Base-by-base conservation (phyloP, 30 jellyfish, hydroid and myxozoan species). In the Aurelia aurita region DNA sequence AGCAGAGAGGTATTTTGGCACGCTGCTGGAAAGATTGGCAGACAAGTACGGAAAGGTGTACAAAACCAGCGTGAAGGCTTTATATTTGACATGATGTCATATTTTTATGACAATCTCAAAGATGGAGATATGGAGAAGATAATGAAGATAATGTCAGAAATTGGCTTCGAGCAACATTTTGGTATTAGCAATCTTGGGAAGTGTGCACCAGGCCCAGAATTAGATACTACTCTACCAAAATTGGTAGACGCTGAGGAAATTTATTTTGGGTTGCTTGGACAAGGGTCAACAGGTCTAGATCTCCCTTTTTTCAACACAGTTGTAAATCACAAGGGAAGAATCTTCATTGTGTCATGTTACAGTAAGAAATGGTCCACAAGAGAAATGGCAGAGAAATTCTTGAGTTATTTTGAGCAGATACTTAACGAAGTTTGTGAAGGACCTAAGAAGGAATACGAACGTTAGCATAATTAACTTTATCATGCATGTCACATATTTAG, bases 231-330 rank as follows among this genome's bases (percentile, higher is more conserved):
- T 13, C 11, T 58, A 22, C 83, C 82, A 64, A 80, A 65, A 14
- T 14, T 43, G 5, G 83, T 80, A 26, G 90, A 80, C 66, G 90
- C 83, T 22, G 66, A 51, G 1, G 90, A 80, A 34, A 67, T 80
- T 18, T 80, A 80, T 55, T 80, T 80, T 80, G 90, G 83, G 6
- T 22, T 80, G 47, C 63, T 51, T 51, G 90, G n/a, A n/a, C n/a
- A n/a, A n/a, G n/a, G n/a, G n/a, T n/a, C n/a, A n/a, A n/a, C n/a
- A n/a, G n/a, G n/a, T n/a, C n/a, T n/a, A n/a, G n/a, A n/a, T n/a
- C n/a, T n/a, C n/a, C n/a, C n/a, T n/a, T n/a, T n/a, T n/a, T n/a
- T n/a, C n/a, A n/a, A n/a, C n/a, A n/a, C n/a, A n/a, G n/a, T n/a
- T n/a, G n/a, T n/a, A n/a, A n/a, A n/a, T n/a, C n/a, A n/a, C n/a